phyloP scores from a whole-genome alignment of 2,113 vertebrate species.

The human region DNA sequence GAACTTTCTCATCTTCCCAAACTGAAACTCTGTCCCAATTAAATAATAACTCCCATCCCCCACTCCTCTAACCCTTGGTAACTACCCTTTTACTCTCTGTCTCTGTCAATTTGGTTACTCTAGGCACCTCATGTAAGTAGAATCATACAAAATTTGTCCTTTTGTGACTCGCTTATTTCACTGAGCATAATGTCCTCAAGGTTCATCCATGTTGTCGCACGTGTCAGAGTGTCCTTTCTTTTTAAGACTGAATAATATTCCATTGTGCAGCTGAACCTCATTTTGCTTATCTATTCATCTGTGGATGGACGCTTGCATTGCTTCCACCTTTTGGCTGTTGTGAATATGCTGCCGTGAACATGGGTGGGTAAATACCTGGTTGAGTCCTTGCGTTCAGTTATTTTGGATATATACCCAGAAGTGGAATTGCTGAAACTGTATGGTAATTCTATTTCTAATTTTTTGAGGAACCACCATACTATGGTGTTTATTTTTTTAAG shows the following conservation, averaged over 20 bases:
- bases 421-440: neutral
- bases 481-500: neutral
- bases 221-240: neutral
- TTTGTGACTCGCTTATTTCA: neutral
- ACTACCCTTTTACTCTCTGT: neutral
- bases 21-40: neutral
- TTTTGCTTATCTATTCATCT: neutral
- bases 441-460: neutral
- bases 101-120: neutral
- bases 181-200: neutral
- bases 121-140: neutral
- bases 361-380: neutral
- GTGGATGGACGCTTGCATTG: neutral
- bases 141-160: neutral
- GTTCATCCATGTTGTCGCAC: neutral
- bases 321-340: neutral
- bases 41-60: neutral
- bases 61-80: no score
- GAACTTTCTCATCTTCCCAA: neutral
- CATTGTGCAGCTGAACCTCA: accelerated
- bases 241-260: neutral
- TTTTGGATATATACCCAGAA: neutral
- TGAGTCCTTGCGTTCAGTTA: neutral
- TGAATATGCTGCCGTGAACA: neutral
- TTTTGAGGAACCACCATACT: neutral